Evolutionary conservation across 2,113 vertebrate species (phyloP).

Genomic region (Osmerus eperlanus): DNA sequence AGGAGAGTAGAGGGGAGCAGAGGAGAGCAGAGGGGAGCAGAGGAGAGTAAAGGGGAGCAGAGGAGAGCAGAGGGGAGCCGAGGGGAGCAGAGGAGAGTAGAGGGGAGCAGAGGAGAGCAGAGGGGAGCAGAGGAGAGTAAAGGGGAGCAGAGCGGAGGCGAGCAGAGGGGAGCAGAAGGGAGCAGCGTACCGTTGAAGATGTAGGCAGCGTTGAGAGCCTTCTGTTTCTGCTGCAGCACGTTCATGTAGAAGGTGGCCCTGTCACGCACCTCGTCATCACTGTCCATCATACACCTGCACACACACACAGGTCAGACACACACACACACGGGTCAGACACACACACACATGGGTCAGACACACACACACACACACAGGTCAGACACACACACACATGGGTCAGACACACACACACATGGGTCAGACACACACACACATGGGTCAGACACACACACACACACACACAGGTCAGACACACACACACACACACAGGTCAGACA

Average conservation of each 20-base stretch:
- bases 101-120: neutral
- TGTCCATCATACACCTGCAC: slow-evolving; percentile 97
- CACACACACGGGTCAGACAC: neutral
- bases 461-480: neutral
- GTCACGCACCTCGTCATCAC: slow-evolving; percentile 94
- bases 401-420: neutral
- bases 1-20: too few species aligned
- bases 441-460: neutral
- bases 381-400: too few species aligned
- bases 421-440: neutral
- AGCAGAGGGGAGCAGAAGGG: too few species aligned
- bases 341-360: too few species aligned
- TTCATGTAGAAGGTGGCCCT: slow-evolving; percentile 96
- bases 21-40: too few species aligned
- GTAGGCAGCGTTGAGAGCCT: slow-evolving; percentile 90
- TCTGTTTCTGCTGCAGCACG: slow-evolving; percentile 92
- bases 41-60: too few species aligned
- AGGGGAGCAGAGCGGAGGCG: too few species aligned
- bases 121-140: neutral
- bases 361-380: neutral
- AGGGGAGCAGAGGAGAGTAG: too few species aligned
- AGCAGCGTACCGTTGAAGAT: slow-evolving; percentile 86
- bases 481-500: neutral
- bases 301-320: neutral
- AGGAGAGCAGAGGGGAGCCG: too few species aligned